Percentiles rank a stretch among this genome's conserved stretches.
Conservation (phyloP, 1,140 invertebrate species). For the Dufourea novaeangliae region DNA sequence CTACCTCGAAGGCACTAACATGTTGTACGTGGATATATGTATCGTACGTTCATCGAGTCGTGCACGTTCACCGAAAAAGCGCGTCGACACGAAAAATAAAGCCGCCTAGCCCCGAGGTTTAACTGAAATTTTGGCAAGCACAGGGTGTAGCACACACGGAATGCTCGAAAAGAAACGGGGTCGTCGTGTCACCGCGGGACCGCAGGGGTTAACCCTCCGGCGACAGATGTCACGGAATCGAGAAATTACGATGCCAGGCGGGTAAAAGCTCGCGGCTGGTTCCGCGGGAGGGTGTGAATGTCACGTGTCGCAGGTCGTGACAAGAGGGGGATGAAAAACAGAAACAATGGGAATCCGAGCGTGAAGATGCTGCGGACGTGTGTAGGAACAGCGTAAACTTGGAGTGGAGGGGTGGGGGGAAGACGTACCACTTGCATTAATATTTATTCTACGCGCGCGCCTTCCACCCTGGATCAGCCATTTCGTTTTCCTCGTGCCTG, state of each 20-base stretch:
- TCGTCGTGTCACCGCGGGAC: constrained; percentile 19
- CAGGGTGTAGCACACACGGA: neutral
- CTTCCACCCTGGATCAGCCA: neutral
- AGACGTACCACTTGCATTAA: constrained; percentile 59
- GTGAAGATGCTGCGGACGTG: constrained; percentile 34
- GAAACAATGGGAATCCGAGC: constrained; percentile 63
- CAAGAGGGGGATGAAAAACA: constrained; percentile 25
- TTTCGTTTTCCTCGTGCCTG: constrained; percentile 6
- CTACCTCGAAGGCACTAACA: too few relatives aligned
- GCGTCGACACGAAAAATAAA: too few relatives aligned
- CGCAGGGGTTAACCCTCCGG: constrained; percentile 16
- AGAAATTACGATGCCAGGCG: constrained; percentile 55
- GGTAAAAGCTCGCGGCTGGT: constrained; percentile 23
- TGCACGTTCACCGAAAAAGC: too few relatives aligned
- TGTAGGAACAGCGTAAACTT: constrained; percentile 36
- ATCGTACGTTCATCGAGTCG: too few relatives aligned
- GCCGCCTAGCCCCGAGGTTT: too few relatives aligned
- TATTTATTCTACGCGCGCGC: constrained; percentile 65
- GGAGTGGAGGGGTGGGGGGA: too few relatives aligned
- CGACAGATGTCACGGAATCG: constrained; percentile 33
- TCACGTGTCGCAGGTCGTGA: constrained; percentile 34
- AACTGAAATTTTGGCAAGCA: constrained; percentile 30
- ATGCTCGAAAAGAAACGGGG: constrained; percentile 20
- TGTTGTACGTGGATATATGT: too few relatives aligned
- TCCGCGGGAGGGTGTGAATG: constrained; percentile 26